phyloP scores from a whole-genome alignment of 2,888 invertebrate species.

The Leucophenga montana region DNA sequence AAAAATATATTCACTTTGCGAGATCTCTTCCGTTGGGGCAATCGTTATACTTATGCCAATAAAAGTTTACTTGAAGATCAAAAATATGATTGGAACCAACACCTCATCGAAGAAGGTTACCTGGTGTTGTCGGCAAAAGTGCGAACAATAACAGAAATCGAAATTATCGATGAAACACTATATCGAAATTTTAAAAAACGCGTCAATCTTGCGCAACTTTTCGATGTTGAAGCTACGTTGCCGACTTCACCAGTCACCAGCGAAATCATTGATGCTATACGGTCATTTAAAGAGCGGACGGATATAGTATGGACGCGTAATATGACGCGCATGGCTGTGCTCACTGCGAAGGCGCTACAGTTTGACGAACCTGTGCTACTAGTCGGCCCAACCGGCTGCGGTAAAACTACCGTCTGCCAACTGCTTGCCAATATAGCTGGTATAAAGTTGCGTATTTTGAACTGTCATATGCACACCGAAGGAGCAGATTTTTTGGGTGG shows the following conservation, averaged over 20 bases:
- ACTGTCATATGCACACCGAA: slow-evolving; percentile 99
- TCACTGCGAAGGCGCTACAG: slow-evolving; percentile 87
- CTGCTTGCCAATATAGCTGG: slow-evolving; percentile 82
- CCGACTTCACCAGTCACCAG: slow-evolving; percentile 82
- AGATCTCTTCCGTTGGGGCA: slow-evolving; percentile 97
- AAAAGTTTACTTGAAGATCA: slow-evolving; percentile 75
- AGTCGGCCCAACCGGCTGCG: slow-evolving; percentile 98
- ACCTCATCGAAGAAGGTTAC: slow-evolving; percentile 96
- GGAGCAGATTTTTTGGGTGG: slow-evolving; percentile 98
- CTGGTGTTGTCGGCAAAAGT: slow-evolving; percentile 94
- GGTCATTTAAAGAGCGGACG: slow-evolving; percentile 75
- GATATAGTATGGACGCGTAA: slow-evolving; percentile 96
- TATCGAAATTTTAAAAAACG: slow-evolving; percentile 85
- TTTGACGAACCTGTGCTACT: slow-evolving; percentile 95
- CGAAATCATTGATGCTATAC: slow-evolving; percentile 79
- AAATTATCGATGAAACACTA: slow-evolving; percentile 85
- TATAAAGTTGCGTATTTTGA: slow-evolving; percentile 84
- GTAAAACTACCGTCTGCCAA: slow-evolving; percentile 97
- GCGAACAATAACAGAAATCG: slow-evolving; percentile 85
- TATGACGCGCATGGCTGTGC: slow-evolving; percentile 86
- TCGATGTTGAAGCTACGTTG: slow-evolving; percentile 79
- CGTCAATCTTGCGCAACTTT: slow-evolving; percentile 81
- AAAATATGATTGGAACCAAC: slow-evolving; percentile 97
- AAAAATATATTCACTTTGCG: slow-evolving; percentile 94
- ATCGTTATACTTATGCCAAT: slow-evolving; percentile 87